Evolutionary conservation across 2,888 invertebrate genomes (phyloP).

Genomic region (Lysandra coridon): DNA sequence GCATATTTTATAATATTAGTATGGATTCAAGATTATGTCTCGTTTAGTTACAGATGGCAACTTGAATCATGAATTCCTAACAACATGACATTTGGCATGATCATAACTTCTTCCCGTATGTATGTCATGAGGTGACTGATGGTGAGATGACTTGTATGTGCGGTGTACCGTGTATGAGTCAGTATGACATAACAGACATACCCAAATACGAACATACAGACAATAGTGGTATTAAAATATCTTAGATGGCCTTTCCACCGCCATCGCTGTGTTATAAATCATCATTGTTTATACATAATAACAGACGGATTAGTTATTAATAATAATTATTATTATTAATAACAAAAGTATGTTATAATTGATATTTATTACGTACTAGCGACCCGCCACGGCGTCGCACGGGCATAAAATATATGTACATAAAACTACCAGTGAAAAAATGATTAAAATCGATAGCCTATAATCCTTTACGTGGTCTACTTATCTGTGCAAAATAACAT

Average conservation of each 20-base stretch:
- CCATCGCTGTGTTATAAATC: neutral
- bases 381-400: no score
- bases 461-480: no score
- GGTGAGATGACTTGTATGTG: conserved; percentile 6
- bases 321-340: neutral
- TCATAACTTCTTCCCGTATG: neutral
- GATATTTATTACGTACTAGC: neutral
- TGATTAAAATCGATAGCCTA: no score
- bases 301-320: neutral
- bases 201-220: conserved; percentile 15
- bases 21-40: no score
- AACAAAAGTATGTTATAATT: conserved; percentile 11
- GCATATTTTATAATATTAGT: no score
- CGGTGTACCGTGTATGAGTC: neutral
- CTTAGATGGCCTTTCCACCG: conserved; percentile 8
- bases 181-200: conserved; percentile 18
- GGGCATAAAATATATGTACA: no score
- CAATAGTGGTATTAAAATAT: conserved; percentile 18
- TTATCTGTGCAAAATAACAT: no score
- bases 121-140: conserved; percentile 8
- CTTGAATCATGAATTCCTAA: no score
- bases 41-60: no score
- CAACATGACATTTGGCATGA: neutral
- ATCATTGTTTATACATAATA: neutral
- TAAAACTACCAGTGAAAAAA: no score